Evolutionary conservation across 2,888 invertebrate species (phyloP).

Genomic region (Troglohyphantes excavatus): DNA sequence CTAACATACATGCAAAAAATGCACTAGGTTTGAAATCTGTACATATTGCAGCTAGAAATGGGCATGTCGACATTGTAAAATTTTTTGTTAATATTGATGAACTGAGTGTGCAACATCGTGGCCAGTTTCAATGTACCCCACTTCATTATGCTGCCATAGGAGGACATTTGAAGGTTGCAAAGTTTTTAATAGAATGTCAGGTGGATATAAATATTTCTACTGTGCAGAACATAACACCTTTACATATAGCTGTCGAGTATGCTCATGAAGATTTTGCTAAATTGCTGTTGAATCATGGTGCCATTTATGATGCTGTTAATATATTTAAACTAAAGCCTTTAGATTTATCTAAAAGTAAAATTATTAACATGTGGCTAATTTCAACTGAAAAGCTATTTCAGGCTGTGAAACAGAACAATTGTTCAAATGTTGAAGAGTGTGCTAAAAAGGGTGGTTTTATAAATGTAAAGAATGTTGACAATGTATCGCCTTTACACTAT

Average conservation of each 20-base stretch:
- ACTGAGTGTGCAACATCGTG: neutral
- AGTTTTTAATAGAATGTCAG: constrained; percentile 21
- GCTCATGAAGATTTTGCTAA: constrained; percentile 20
- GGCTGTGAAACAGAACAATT: constrained; percentile 21
- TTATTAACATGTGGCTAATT: neutral
- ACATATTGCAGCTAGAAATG: neutral
- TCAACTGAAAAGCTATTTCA: constrained; percentile 37
- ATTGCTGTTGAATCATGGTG: constrained; percentile 47
- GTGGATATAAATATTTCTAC: constrained; percentile 19
- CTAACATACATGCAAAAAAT: neutral
- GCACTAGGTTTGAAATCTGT: neutral
- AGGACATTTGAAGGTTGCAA: constrained; percentile 14
- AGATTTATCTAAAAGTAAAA: neutral
- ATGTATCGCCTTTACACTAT: constrained; percentile 39
- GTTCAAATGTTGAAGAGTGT: neutral
- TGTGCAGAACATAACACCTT: neutral
- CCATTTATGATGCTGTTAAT: neutral
- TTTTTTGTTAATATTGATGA: neutral
- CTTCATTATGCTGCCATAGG: constrained; percentile 83
- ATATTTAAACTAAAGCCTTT: neutral
- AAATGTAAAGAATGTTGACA: constrained; percentile 26
- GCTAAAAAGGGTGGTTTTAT: constrained; percentile 40
- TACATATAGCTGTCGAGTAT: constrained; percentile 37
- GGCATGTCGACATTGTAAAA: constrained; percentile 23
- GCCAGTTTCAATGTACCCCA: constrained; percentile 84